Conservation (phyloP, 1,140 invertebrate genomes). For the Gonioctena quinquepunctata region DNA sequence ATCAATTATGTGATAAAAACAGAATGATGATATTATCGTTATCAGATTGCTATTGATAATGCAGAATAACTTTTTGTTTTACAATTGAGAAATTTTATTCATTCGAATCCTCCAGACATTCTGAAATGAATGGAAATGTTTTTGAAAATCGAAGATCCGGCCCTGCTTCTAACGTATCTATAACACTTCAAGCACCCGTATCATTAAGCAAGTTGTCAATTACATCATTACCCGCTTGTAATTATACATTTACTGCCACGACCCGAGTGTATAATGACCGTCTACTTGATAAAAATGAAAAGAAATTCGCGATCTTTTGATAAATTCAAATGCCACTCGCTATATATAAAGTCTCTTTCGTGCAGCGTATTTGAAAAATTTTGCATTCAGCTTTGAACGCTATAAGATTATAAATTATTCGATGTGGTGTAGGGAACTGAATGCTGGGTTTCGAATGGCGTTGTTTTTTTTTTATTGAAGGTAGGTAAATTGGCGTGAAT, state of each 20-base stretch:
- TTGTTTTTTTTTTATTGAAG: too few species aligned
- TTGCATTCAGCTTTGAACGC: background rate
- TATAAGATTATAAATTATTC: background rate
- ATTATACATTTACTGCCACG: slow-evolving; percentile 6
- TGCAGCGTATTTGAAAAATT: too few species aligned
- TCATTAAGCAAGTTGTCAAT: slow-evolving; percentile 20
- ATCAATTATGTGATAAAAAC: too few species aligned
- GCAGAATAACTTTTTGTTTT: too few species aligned
- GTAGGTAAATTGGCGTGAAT: too few species aligned
- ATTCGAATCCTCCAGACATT: too few species aligned
- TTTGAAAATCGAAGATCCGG: too few species aligned
- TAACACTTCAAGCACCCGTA: slow-evolving; percentile 11
- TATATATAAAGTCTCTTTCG: background rate
- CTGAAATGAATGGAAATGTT: too few species aligned
- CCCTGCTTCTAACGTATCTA: background rate
- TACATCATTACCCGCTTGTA: slow-evolving; percentile 18
- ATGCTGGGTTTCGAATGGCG: too few species aligned
- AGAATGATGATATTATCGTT: too few species aligned
- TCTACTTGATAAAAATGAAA: slow-evolving; percentile 14
- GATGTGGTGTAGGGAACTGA: background rate
- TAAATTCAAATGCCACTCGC: slow-evolving; percentile 5
- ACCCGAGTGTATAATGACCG: slow-evolving; percentile 14
- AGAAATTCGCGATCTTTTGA: slow-evolving; percentile 13
- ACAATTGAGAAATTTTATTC: too few species aligned
- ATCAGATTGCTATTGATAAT: too few species aligned